Evolutionary conservation across 1,140 invertebrate genomes (phyloP).

Genomic region (Schlechtendalia chinensis): DNA sequence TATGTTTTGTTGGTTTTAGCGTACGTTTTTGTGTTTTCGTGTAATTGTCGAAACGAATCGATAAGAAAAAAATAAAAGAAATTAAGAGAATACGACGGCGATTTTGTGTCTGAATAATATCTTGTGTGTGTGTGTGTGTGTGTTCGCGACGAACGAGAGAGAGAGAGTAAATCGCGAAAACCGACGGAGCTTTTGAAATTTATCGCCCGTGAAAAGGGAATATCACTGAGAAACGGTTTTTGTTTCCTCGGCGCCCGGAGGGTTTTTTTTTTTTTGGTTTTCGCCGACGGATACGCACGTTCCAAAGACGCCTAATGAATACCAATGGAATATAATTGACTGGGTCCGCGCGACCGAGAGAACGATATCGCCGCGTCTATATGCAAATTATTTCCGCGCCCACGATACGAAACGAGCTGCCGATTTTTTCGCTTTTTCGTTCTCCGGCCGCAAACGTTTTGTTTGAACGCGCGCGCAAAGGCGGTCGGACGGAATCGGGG

Average conservation of each 20-base stretch:
- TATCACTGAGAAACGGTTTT: slow-evolving; percentile 11
- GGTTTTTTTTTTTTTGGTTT: too few relatives aligned
- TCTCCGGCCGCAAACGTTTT: too few relatives aligned
- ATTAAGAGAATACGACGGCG: too few relatives aligned
- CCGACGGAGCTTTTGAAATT: not conserved
- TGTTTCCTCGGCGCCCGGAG: not conserved
- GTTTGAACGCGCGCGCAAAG: too few relatives aligned
- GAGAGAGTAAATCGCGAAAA: slow-evolving; percentile 1
- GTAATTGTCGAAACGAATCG: too few relatives aligned
- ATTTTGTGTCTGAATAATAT: too few relatives aligned
- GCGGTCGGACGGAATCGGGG: too few relatives aligned
- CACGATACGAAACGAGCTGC: not conserved
- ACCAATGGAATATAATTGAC: slow-evolving; percentile 18
- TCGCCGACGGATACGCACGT: not conserved
- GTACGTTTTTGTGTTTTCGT: too few relatives aligned
- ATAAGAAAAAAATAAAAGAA: not conserved
- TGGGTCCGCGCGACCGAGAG: not conserved
- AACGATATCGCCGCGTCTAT: not conserved
- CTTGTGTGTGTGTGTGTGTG: too few relatives aligned
- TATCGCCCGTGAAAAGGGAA: not conserved
- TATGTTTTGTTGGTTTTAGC: too few relatives aligned
- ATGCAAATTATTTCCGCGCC: not conserved
- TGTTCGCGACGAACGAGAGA: too few relatives aligned
- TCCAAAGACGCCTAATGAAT: slow-evolving; percentile 5
- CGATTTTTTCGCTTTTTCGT: not conserved